These are phyloP conservation scores for Drosophila ercepeae DNA, from an alignment of 1,140 invertebrate species.

Conservation along the genomic window DNA sequence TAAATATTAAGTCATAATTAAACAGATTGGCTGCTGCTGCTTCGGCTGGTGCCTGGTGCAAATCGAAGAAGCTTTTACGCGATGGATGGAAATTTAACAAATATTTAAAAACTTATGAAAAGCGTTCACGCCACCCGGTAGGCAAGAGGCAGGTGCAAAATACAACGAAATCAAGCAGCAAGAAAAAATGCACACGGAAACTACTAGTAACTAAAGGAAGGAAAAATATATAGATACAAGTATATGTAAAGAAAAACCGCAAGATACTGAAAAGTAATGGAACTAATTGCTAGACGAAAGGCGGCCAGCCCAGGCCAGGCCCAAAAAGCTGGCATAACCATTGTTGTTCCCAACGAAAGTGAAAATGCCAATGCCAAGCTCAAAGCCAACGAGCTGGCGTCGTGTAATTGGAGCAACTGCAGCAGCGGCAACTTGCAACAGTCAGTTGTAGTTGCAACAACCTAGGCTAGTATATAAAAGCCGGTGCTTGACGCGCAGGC, in stretches of 20 bases:
- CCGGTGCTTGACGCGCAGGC: constrained; percentile 71
- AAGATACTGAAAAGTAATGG: constrained; percentile 72
- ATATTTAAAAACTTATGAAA: constrained; percentile 35
- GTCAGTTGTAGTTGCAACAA: constrained; percentile 16
- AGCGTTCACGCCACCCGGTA: constrained; percentile 49
- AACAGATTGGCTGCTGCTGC: constrained; percentile 14
- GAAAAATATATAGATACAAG: constrained; percentile 12
- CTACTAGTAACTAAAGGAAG: constrained; percentile 22
- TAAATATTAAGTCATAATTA: constrained; percentile 79
- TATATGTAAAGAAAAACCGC: constrained; percentile 36
- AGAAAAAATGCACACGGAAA: constrained; percentile 71
- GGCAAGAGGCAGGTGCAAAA: constrained; percentile 39
- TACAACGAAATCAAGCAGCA: constrained; percentile 54
- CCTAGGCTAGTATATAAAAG: constrained; percentile 69
- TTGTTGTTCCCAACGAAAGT: constrained; percentile 63
- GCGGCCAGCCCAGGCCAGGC: constrained; percentile 49
- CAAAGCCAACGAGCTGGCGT: constrained; percentile 52
- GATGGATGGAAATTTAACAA: constrained; percentile 52
- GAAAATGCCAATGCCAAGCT: constrained; percentile 78
- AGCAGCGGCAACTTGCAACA: constrained; percentile 16
- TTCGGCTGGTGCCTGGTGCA: constrained; percentile 46
- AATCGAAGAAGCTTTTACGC: constrained; percentile 53
- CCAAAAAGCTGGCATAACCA: constrained; percentile 18
- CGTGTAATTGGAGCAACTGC: constrained; percentile 68
- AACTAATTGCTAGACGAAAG: constrained; percentile 76